These are phyloP conservation scores for Corydoras maculifer DNA, from an alignment of 2,113 vertebrate genomes.

Conservation along the genomic window DNA sequence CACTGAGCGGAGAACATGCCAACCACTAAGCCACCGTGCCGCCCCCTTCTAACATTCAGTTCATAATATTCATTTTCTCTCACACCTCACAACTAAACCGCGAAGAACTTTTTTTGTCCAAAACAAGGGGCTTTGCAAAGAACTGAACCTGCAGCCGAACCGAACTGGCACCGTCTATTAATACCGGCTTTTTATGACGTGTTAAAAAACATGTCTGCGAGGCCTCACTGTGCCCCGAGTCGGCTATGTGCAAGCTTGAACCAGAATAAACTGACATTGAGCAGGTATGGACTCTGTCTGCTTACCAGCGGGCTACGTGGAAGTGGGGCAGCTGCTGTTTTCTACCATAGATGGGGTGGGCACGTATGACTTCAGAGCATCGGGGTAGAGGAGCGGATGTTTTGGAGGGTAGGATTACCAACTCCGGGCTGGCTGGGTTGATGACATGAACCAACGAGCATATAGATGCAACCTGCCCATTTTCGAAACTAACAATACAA, in stretches of 20 bases:
- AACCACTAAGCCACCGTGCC: too few relatives aligned
- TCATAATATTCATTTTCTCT: too few relatives aligned
- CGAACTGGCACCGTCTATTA: background rate
- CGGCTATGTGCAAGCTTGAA: background rate
- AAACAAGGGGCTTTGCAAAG: background rate
- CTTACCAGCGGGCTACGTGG: slow-evolving; percentile 28
- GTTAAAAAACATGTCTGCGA: background rate
- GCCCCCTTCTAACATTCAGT: too few relatives aligned
- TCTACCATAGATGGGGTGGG: slow-evolving; percentile 3
- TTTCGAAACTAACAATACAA: too few relatives aligned
- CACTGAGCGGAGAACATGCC: too few relatives aligned
- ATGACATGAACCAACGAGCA: slow-evolving; percentile 27
- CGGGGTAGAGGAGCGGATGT: slow-evolving; percentile 37
- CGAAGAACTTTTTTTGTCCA: too few relatives aligned
- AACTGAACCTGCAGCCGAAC: background rate
- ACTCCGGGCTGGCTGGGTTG: slow-evolving; percentile 33
- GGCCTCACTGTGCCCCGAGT: background rate
- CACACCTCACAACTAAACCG: too few relatives aligned
- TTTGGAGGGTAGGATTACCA: slow-evolving; percentile 52
- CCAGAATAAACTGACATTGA: slow-evolving; percentile 37
- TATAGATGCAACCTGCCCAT: too few relatives aligned
- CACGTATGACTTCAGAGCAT: slow-evolving; percentile 34
- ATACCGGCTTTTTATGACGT: background rate
- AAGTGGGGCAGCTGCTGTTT: slow-evolving; percentile 52
- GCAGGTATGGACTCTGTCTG: slow-evolving; percentile 26